Percentiles rank a stretch among this genome's conserved stretches.
Conservation (phyloP, 1,140 invertebrate species). For the Tetragonula clypearis region DNA sequence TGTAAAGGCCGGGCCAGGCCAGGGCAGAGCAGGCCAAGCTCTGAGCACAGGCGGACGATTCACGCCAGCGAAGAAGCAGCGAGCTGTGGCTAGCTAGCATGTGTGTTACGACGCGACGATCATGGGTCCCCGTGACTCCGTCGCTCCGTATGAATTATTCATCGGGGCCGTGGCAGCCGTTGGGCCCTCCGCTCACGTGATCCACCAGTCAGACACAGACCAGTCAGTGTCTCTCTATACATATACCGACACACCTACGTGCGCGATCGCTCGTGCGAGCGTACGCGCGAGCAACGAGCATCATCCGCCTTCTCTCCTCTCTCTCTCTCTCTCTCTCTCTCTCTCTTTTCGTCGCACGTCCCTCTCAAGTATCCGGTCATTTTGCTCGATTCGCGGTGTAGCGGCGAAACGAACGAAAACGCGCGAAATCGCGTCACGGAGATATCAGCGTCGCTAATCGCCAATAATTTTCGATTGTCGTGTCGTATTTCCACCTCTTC, state of each 20-base stretch:
- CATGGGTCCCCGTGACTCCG: slow-evolving; percentile 52
- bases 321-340: background rate
- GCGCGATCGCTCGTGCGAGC: slow-evolving; percentile 1
- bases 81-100: slow-evolving; percentile 13
- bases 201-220: slow-evolving; percentile 59
- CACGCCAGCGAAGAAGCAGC: slow-evolving; percentile 28
- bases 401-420: background rate
- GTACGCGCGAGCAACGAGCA: slow-evolving; percentile 9
- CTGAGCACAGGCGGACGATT: slow-evolving; percentile 12
- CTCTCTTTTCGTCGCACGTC: too few species aligned
- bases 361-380: background rate
- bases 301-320: slow-evolving; percentile 24
- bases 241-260: slow-evolving; percentile 59
- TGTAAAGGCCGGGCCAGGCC: too few species aligned
- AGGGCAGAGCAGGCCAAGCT: too few species aligned
- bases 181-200: slow-evolving; percentile 76
- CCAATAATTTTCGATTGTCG: too few species aligned
- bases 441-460: too few species aligned
- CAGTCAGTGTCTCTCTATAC: slow-evolving; percentile 57
- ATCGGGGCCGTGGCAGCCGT: slow-evolving; percentile 69
- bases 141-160: slow-evolving; percentile 76
- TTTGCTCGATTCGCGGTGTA: background rate
- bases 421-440: background rate
- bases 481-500: too few species aligned
- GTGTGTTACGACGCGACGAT: slow-evolving; percentile 43